Evolutionary conservation across 2,113 vertebrate species (phyloP), one percentile per base, ranked within the genome.

Genomic region (Syngnathus floridae): DNA sequence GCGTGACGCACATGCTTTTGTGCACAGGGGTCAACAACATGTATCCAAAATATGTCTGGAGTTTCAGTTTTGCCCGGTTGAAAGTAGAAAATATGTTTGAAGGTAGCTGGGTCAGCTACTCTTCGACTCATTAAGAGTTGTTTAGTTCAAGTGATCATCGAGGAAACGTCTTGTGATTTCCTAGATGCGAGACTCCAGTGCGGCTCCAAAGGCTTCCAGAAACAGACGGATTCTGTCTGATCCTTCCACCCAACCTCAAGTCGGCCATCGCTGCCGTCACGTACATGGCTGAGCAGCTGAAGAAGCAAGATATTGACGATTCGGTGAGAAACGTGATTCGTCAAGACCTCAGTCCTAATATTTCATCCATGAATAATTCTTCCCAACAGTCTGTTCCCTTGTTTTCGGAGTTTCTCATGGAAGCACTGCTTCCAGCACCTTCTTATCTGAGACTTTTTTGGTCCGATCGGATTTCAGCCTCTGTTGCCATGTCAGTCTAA

Each of bases 181-280:
- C 19, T 12, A 88, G 87, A 45, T 78, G 82, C 63, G 87, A 90
- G 62, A 88, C 69, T 68, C 80, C 86, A 0, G 88, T 90, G 57
- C 85, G 89, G 70, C 79, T 92, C 38, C 88, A 91, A 74, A 78
- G 76, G 21, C 81, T 89, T 63, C 85, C 88, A 2, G 71, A 90
- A 73, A 78, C 83, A 6, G 88, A 91, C 64, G 82, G 71, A 74
- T 91, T 75, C 74, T 92, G 90, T 62, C 83, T 92, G 49, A 87
- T 91, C 59, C 89, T 92, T 63, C 91, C 91, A 6, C 89, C 91
- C n/a, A 89, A 92, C 82, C 88, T 92, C 73, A 92, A 92, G 82
- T 91, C 90, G 1, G 91, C 91, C 74, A 91, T 92, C 19, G 56
- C 84, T 0, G 90, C 90, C 1, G 84, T 92, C 62, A 90, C 89